phyloP scores from a whole-genome alignment of 2,113 vertebrate species.

The Regulus satrapa region DNA sequence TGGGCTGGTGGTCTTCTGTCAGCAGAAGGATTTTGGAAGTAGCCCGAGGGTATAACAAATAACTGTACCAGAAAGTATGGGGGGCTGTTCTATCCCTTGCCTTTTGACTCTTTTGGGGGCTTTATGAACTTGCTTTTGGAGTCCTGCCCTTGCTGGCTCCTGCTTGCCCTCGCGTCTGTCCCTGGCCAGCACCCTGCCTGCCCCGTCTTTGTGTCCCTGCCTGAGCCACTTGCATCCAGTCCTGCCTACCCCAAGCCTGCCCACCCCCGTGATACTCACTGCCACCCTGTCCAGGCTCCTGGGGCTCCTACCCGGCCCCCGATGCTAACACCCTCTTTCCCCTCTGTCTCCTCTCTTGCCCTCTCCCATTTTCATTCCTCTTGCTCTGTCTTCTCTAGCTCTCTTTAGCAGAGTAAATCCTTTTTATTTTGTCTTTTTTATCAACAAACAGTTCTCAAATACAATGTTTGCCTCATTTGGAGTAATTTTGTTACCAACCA shows the following conservation, averaged over 20 bases:
- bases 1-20: neutral
- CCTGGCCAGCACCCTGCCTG: neutral
- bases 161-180: rapidly evolving
- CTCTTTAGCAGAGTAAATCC: neutral
- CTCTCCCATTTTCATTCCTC: neutral
- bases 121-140: neutral
- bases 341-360: neutral
- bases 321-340: neutral
- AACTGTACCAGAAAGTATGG: neutral
- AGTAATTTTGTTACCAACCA: neutral
- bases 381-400: too few relatives aligned
- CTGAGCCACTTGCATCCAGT: too few relatives aligned
- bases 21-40: too few relatives aligned
- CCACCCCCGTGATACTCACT: too few relatives aligned
- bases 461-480: too few relatives aligned
- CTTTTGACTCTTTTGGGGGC: neutral
- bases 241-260: too few relatives aligned
- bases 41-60: neutral
- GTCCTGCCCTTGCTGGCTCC: neutral
- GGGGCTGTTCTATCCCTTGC: neutral
- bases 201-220: too few relatives aligned
- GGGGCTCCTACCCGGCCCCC: neutral
- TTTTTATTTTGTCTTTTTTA: neutral
- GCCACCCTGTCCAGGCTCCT: neutral
- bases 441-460: neutral